A percentile compares a stretch with the other conserved stretches of the same genome.
phyloP scores from a whole-genome alignment of 2,888 invertebrate species.

The Sinotaia quadrata region DNA sequence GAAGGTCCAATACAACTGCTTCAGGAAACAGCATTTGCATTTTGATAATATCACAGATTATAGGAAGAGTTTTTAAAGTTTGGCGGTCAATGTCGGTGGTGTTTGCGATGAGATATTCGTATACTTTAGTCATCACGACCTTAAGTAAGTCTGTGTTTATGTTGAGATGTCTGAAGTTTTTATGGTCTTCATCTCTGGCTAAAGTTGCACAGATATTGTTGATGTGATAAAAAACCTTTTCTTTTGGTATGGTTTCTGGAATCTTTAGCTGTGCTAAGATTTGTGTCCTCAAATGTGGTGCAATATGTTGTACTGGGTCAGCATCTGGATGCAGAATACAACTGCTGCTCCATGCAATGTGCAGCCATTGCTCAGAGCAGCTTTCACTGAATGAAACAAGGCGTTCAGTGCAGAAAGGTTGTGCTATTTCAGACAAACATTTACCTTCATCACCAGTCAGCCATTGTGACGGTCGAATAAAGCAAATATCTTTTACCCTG shows the following conservation, averaged over 20 bases:
- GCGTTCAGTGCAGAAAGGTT: constrained; percentile 5
- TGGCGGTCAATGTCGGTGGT: neutral
- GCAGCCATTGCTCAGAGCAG: neutral
- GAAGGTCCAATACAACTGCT: constrained; percentile 36
- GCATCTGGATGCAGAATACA: constrained; percentile 10
- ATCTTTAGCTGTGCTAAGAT: constrained; percentile 15
- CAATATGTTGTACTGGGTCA: neutral
- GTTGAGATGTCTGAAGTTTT: neutral
- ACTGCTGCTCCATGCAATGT: constrained; percentile 7
- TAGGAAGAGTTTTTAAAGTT: neutral
- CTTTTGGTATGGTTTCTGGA: neutral
- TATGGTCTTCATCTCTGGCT: neutral
- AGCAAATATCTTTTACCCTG: constrained; percentile 26
- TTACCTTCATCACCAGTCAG: neutral
- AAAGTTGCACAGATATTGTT: constrained; percentile 18
- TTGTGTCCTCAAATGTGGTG: neutral
- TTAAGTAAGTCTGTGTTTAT: neutral
- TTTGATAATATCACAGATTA: constrained; percentile 6
- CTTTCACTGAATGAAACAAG: constrained; percentile 23
- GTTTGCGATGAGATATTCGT: constrained; percentile 1
- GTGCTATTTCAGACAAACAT: neutral
- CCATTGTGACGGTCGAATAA: constrained; percentile 27
- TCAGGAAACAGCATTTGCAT: constrained; percentile 27
- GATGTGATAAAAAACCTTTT: constrained; percentile 22
- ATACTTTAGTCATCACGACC: constrained; percentile 3